These are phyloP conservation scores for Mastomys natalensis DNA, from an alignment of 2,113 vertebrate species.

Conservation along the genomic window DNA sequence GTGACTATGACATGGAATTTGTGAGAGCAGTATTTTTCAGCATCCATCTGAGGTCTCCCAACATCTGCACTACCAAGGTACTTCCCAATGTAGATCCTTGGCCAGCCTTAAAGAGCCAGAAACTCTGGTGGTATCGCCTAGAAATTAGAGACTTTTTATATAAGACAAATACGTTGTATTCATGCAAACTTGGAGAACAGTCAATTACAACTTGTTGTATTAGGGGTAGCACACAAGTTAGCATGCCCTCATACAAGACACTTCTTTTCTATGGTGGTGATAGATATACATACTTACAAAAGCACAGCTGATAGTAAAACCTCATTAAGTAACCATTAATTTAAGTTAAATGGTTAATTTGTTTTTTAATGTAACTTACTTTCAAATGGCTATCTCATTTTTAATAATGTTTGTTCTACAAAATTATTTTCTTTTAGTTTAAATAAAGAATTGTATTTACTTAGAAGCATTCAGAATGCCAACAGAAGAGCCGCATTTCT, in stretches of 20 bases:
- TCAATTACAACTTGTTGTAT: neutral
- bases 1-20: neutral
- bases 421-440: too few relatives aligned
- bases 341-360: neutral
- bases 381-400: neutral
- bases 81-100: neutral
- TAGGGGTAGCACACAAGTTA: neutral
- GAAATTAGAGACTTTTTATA: neutral
- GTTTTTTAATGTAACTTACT: neutral
- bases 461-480: conserved; percentile 98
- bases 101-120: neutral
- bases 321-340: neutral
- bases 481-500: conserved; percentile 91
- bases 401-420: neutral
- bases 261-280: neutral
- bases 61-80: neutral
- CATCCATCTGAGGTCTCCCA: neutral
- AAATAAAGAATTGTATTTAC: conserved; percentile 86
- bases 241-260: rapidly evolving
- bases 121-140: neutral
- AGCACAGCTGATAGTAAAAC: neutral
- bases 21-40: neutral
- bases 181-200: neutral
- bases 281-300: neutral
- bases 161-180: neutral